A percentile compares a stretch with the other conserved stretches of the same genome.
Evolutionary conservation across 2,113 vertebrate genomes (phyloP).

Genomic region (Lampris megalopsis): DNA sequence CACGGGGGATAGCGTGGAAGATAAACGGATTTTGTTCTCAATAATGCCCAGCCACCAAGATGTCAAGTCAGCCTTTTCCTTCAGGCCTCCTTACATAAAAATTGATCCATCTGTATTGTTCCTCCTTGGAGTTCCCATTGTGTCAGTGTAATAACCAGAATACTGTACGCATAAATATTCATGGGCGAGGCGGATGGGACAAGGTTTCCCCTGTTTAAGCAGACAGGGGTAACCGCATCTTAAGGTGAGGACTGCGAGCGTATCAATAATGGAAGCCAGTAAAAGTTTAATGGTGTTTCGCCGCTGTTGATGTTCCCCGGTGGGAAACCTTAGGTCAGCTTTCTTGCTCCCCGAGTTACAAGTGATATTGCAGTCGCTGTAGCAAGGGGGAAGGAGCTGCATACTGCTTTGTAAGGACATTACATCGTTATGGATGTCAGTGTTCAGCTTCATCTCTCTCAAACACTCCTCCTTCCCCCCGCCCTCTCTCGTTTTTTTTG

Average conservation of each 20-base stretch:
- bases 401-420: conserved; percentile 13
- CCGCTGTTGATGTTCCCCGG: conserved; percentile 3
- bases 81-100: conserved; percentile 19
- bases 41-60: conserved; percentile 17
- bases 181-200: conserved; percentile 34
- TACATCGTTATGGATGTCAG: not conserved
- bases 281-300: conserved; percentile 62
- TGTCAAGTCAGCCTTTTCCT: conserved; percentile 46
- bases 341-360: not conserved
- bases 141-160: conserved; percentile 27
- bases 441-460: conserved; percentile 13
- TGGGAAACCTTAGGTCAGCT: conserved; percentile 41
- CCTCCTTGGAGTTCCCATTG: conserved; percentile 23
- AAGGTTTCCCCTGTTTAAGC: conserved; percentile 20
- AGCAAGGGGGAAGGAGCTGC: not conserved
- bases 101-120: conserved; percentile 46
- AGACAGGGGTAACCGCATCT: conserved; percentile 19
- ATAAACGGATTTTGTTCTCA: not conserved
- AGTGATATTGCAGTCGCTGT: not conserved
- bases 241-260: conserved; percentile 23
- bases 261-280: conserved; percentile 61
- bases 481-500: conserved; percentile 9
- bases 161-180: conserved; percentile 53
- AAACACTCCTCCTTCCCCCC: not conserved
- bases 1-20: conserved; percentile 20